These are phyloP conservation scores for Tachysurus fulvidraco DNA, from an alignment of 2,113 vertebrate genomes.

Conservation along the genomic window DNA sequence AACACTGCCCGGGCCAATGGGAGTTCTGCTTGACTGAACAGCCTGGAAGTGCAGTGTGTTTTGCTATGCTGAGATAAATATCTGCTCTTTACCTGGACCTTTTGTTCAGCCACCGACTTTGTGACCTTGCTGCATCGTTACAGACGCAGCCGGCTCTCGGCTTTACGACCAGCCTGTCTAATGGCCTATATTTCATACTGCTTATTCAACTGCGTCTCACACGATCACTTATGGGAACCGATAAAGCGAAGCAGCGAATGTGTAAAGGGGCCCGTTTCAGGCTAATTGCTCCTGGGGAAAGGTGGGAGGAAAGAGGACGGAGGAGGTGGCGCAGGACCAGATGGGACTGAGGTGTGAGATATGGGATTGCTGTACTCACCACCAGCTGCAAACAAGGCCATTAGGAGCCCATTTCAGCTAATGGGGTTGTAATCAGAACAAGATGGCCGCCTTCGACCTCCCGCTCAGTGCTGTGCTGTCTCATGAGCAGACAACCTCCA, in stretches of 20 bases:
- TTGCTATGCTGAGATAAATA: neutral
- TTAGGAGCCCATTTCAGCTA: slow-evolving; percentile 69
- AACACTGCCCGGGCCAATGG: neutral
- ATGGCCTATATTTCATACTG: slow-evolving; percentile 1
- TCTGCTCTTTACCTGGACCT: neutral
- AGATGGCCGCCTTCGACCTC: slow-evolving; percentile 49
- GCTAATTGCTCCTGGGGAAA: slow-evolving; percentile 18
- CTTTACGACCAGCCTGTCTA: neutral
- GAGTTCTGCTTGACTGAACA: slow-evolving; percentile 3
- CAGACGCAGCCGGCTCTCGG: neutral
- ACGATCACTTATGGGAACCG: neutral
- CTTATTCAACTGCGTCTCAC: neutral
- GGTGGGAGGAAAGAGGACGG: slow-evolving; percentile 9
- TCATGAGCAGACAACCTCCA: slow-evolving; percentile 12
- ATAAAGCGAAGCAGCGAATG: neutral
- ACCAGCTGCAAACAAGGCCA: slow-evolving; percentile 62
- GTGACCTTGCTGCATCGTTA: neutral
- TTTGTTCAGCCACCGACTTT: slow-evolving; percentile 12
- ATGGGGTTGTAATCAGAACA: slow-evolving; percentile 67
- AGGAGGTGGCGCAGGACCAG: slow-evolving; percentile 27
- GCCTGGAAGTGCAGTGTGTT: neutral
- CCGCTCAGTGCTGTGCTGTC: neutral
- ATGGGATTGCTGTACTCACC: slow-evolving; percentile 49
- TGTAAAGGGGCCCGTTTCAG: neutral
- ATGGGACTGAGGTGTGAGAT: slow-evolving; percentile 20